Evolutionary conservation across 2,113 vertebrate species (phyloP).

Genomic region (Gavialis gangeticus): DNA sequence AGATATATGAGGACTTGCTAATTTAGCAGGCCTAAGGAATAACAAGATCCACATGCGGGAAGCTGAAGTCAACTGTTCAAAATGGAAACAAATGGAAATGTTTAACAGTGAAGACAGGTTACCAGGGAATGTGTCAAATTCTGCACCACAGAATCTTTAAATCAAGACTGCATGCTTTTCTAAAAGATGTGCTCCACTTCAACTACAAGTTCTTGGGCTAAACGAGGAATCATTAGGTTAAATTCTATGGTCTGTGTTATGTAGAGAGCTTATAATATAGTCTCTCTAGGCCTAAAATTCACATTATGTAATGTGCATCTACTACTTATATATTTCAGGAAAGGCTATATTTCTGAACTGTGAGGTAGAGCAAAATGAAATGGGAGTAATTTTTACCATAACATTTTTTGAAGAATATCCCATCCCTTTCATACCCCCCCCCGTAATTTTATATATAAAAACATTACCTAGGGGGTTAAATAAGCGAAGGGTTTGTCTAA

Average conservation of each 20-base stretch:
- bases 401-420: not conserved
- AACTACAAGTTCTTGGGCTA: not conserved
- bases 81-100: not conserved
- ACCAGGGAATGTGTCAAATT: not conserved
- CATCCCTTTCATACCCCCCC: not conserved
- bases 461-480: not conserved
- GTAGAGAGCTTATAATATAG: not conserved
- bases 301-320: not conserved
- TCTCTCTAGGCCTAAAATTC: slow-evolving; percentile 10
- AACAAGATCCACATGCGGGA: not conserved
- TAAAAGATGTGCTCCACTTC: not conserved
- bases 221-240: not conserved
- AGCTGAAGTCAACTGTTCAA: not conserved
- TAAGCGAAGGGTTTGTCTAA: not conserved
- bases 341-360: not conserved
- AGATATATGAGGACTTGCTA: not conserved
- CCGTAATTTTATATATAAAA: not conserved
- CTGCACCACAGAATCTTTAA: not conserved
- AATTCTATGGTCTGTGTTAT: not conserved
- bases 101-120: not conserved
- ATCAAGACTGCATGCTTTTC: not conserved
- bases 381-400: not conserved
- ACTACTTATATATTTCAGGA: not conserved
- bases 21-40: not conserved
- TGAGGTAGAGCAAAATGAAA: not conserved